phyloP scores from a whole-genome alignment of 2,113 vertebrate species.

The Pungitius pungitius region DNA sequence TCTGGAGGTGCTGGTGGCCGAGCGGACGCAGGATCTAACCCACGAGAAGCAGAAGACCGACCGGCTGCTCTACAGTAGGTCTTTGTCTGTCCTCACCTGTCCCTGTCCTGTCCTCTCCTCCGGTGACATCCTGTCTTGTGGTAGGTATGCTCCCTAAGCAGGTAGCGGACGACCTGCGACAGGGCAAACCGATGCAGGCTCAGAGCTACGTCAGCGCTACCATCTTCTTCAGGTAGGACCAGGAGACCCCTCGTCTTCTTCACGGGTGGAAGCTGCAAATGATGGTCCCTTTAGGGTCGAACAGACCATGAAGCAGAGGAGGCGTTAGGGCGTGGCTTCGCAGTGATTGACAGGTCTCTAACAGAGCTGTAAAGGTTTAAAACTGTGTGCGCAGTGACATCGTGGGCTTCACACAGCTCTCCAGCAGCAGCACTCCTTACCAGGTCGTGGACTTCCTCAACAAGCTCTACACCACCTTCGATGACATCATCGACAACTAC shows the following conservation, averaged over 20 bases:
- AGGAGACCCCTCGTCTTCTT: background rate
- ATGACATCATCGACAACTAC: constrained; percentile 87
- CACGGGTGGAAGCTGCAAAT: background rate
- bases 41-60: constrained; percentile 89
- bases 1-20: constrained; percentile 86
- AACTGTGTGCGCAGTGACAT: constrained; percentile 79
- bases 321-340: too few species aligned
- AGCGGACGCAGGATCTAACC: constrained; percentile 87
- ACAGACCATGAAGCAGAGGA: too few species aligned
- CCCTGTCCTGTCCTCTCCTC: too few species aligned
- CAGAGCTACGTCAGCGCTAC: constrained; percentile 86
- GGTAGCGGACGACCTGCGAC: constrained; percentile 86
- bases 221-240: constrained; percentile 86
- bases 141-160: constrained; percentile 87
- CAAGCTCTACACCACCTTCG: constrained; percentile 86
- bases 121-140: background rate
- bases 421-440: constrained; percentile 84
- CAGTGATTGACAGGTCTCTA: too few species aligned
- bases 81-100: background rate
- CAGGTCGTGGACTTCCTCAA: constrained; percentile 87
- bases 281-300: too few species aligned
- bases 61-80: constrained; percentile 86
- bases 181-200: constrained; percentile 81
- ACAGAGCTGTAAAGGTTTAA: too few species aligned
- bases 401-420: constrained; percentile 88